These are phyloP conservation scores for Pissodes strobi DNA, from an alignment of 1,140 invertebrate species.

Conservation along the genomic window DNA sequence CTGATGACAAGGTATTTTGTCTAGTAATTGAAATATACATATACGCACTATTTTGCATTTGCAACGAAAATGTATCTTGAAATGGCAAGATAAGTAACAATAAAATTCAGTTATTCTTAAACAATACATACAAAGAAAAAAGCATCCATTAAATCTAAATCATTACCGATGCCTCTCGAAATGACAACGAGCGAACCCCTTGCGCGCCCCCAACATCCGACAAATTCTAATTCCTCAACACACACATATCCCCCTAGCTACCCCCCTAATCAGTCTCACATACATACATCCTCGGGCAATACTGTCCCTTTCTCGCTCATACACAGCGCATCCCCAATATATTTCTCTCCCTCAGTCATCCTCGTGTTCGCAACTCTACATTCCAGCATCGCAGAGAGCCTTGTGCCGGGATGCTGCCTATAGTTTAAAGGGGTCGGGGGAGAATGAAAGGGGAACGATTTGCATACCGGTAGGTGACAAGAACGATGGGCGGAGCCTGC, in stretches of 20 bases:
- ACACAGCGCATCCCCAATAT: not conserved
- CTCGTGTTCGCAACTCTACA: conserved; percentile 3
- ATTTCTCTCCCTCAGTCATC: not conserved
- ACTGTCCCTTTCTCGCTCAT: not conserved
- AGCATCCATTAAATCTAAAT: too few relatives aligned
- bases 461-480: conserved; percentile 36
- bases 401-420: conserved; percentile 15
- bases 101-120: too few relatives aligned
- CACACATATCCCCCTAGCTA: not conserved
- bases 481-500: conserved; percentile 13
- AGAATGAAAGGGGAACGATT: conserved; percentile 18
- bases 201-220: too few relatives aligned
- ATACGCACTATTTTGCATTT: too few relatives aligned
- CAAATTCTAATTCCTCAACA: conserved; percentile 12
- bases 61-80: too few relatives aligned
- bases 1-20: too few relatives aligned
- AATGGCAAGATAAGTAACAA: too few relatives aligned
- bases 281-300: not conserved
- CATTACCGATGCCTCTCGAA: too few relatives aligned
- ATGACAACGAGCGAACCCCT: too few relatives aligned
- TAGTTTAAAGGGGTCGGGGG: conserved; percentile 13
- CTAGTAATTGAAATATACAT: too few relatives aligned
- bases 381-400: not conserved
- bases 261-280: conserved; percentile 5
- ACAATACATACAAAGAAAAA: too few relatives aligned